These are phyloP conservation scores for Sciurus vulgaris DNA, from an alignment of 2,797 vertebrate genomes.

Conservation along the genomic window DNA sequence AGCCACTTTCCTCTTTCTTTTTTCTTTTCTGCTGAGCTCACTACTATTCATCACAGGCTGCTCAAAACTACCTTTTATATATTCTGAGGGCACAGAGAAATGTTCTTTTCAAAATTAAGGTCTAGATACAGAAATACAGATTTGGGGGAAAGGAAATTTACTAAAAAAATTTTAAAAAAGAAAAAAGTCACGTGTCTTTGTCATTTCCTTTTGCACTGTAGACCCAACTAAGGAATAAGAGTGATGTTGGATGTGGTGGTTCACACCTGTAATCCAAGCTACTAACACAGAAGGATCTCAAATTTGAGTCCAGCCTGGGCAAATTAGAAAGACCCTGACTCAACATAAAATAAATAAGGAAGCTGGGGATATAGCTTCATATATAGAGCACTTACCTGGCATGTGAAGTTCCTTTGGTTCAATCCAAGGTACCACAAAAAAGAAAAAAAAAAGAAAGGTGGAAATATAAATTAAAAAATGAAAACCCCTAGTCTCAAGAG, in stretches of 20 bases:
- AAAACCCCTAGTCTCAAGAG: constrained; percentile 50
- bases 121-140: background rate
- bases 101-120: constrained; percentile 7
- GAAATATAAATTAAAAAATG: constrained; percentile 58
- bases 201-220: background rate
- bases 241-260: background rate
- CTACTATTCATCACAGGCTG: background rate
- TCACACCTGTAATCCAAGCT: background rate
- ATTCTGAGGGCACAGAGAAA: background rate
- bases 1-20: background rate
- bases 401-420: background rate
- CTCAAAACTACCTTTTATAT: background rate
- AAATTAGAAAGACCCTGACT: background rate
- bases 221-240: background rate
- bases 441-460: too few species aligned
- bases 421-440: background rate
- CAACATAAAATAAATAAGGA: background rate
- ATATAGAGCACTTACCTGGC: background rate
- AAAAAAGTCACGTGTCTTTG: background rate
- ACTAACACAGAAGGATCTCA: background rate
- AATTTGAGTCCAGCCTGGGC: background rate
- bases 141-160: constrained; percentile 60
- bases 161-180: background rate
- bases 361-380: background rate
- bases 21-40: background rate